Percentiles rank a stretch among this genome's conserved stretches.
Evolutionary conservation across 2,113 vertebrate species (phyloP).

Genomic region (Carettochelys insculpta): DNA sequence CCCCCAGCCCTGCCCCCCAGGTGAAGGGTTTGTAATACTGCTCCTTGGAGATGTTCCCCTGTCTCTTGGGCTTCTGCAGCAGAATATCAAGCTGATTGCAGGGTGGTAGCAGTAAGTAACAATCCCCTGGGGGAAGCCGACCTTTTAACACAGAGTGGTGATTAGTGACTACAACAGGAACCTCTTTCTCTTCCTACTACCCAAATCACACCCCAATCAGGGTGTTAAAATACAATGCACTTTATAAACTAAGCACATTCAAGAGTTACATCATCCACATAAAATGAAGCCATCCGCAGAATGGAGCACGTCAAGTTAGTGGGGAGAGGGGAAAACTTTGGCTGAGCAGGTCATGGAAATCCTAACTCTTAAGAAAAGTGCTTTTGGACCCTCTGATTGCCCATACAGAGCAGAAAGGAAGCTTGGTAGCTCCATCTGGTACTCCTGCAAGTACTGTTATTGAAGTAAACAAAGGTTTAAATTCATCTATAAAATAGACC

Average conservation of each 20-base stretch:
- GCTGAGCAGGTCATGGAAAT: rapidly evolving
- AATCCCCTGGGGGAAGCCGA: neutral
- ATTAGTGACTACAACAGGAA: rapidly evolving
- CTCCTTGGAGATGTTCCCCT: neutral
- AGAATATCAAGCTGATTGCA: neutral
- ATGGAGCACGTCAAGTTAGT: rapidly evolving
- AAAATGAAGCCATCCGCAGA: neutral
- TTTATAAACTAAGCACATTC: neutral
- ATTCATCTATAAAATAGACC: neutral
- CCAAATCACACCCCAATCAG: neutral
- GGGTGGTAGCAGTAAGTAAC: rapidly evolving
- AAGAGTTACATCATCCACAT: neutral
- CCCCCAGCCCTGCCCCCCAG: too few species aligned
- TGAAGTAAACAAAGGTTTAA: neutral
- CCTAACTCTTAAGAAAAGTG: rapidly evolving
- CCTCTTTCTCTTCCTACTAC: neutral
- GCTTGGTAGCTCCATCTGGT: neutral
- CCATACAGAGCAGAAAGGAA: neutral
- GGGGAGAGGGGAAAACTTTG: rapidly evolving
- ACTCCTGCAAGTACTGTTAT: neutral
- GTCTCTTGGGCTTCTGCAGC: neutral
- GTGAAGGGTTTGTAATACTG: neutral
- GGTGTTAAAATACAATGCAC: neutral
- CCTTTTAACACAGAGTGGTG: neutral
- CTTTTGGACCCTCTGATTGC: rapidly evolving